Conservation (phyloP, 1,140 invertebrate genomes). For the Leptinotarsa lineolata region DNA sequence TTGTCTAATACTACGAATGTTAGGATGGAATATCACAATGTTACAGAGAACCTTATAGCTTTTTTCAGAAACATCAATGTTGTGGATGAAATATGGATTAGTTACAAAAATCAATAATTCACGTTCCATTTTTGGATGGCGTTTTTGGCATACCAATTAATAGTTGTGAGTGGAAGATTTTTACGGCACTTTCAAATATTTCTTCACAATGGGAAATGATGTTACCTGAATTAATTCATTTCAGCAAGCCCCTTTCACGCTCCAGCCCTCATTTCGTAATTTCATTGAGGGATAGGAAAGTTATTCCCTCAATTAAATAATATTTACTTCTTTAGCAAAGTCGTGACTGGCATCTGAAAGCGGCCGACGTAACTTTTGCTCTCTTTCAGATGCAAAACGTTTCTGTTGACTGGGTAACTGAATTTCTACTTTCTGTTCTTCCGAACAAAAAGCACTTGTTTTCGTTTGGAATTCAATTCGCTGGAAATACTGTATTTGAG, state of each 20-base stretch:
- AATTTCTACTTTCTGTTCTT: constrained; percentile 3
- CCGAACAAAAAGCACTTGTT: constrained; percentile 1
- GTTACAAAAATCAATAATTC: too few species aligned
- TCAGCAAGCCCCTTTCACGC: not conserved
- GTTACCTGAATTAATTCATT: too few species aligned
- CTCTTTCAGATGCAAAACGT: constrained; percentile 6
- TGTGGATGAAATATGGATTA: too few species aligned
- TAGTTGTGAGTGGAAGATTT: too few species aligned
- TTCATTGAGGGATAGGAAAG: not conserved
- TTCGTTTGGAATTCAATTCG: not conserved
- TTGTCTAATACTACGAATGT: too few species aligned
- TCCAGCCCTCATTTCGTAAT: not conserved
- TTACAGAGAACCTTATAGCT: too few species aligned
- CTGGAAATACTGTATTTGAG: not conserved
- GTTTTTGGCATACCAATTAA: too few species aligned
- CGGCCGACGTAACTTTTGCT: not conserved
- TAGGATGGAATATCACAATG: too few species aligned
- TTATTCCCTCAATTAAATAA: constrained; percentile 9
- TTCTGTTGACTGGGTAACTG: constrained; percentile 5
- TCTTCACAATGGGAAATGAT: too few species aligned
- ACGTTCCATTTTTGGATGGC: too few species aligned
- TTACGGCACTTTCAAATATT: too few species aligned
- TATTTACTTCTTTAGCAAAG: not conserved
- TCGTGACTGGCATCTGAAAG: not conserved
- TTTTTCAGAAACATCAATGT: too few species aligned